These are phyloP conservation scores for Antennarius maculatus DNA, from an alignment of 2,797 vertebrate genomes.

Conservation along the genomic window DNA sequence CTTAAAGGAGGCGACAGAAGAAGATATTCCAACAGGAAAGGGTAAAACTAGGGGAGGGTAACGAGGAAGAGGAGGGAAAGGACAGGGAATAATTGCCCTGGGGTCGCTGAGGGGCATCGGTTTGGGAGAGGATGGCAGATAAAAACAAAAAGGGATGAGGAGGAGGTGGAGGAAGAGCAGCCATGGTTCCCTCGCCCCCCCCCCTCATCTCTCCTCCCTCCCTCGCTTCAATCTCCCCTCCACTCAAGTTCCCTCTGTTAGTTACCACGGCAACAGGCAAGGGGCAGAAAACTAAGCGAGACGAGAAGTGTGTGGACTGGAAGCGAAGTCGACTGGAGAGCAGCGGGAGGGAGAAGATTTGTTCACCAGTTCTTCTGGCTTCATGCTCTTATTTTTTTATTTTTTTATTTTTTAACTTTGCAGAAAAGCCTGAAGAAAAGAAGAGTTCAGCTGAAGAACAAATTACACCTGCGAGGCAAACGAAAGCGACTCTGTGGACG, in stretches of 20 bases:
- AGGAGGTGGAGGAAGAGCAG: slow-evolving; percentile 22
- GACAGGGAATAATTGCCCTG: slow-evolving; percentile 14
- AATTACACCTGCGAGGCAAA: slow-evolving; percentile 14
- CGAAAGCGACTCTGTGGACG: neutral
- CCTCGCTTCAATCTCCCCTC: slow-evolving; percentile 44
- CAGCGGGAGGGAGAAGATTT: slow-evolving; percentile 27
- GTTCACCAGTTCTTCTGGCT: slow-evolving; percentile 28
- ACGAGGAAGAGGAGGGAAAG: slow-evolving; percentile 30
- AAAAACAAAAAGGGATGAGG: neutral
- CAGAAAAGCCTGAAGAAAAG: slow-evolving; percentile 16
- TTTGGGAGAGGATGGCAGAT: slow-evolving; percentile 39
- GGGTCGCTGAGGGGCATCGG: slow-evolving; percentile 23
- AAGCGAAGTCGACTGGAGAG: slow-evolving; percentile 60
- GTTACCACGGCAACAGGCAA: slow-evolving; percentile 85
- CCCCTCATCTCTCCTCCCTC: slow-evolving; percentile 15
- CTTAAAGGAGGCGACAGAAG: neutral
- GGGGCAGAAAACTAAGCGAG: slow-evolving; percentile 70
- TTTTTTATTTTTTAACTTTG: slow-evolving; percentile 38
- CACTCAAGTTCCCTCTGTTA: slow-evolving; percentile 71
- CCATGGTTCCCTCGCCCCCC: slow-evolving; percentile 35
- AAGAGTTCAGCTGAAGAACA: slow-evolving; percentile 21
- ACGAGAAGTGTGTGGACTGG: slow-evolving; percentile 48
- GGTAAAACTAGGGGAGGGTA: neutral
- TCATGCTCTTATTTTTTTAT: neutral
- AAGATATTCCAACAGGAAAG: neutral